Conservation (phyloP, 92 coral and sea anemone species). For the Umimayanthus chanpuru region DNA sequence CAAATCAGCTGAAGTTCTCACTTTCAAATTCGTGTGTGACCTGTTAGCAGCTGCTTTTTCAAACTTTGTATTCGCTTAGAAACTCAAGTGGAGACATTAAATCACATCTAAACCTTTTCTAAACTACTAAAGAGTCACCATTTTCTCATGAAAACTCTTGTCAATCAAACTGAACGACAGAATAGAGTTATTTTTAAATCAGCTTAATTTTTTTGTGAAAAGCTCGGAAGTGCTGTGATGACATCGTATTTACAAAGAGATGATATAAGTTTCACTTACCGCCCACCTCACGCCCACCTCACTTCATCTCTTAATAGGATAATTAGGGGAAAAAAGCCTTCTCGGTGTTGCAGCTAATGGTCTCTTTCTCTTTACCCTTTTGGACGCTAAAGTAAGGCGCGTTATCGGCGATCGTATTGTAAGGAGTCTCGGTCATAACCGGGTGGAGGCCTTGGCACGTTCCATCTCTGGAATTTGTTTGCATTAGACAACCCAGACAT, state of each 20-base stretch:
- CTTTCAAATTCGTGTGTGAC: neutral
- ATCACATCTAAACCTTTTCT: neutral
- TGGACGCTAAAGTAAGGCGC: neutral
- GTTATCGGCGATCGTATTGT: slow-evolving; percentile 1
- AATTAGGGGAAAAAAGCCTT: slow-evolving; percentile 39
- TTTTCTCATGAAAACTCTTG: slow-evolving; percentile 34
- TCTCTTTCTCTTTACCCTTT: slow-evolving; percentile 2
- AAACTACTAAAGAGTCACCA: neutral
- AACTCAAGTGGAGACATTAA: neutral
- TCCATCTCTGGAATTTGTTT: slow-evolving; percentile 61
- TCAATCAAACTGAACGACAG: slow-evolving; percentile 49
- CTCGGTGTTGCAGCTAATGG: slow-evolving; percentile 40
- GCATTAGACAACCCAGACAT: slow-evolving; percentile 73
- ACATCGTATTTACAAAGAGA: slow-evolving; percentile 81
- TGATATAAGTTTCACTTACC: slow-evolving; percentile 64
- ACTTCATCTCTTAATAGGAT: slow-evolving; percentile 67
- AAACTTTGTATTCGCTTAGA: neutral
- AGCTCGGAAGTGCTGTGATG: slow-evolving; percentile 68
- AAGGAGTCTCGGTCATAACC: neutral
- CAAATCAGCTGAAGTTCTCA: no score
- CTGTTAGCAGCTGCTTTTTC: neutral
- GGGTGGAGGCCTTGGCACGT: slow-evolving; percentile 19
- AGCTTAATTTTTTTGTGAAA: slow-evolving; percentile 61
- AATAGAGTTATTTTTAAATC: slow-evolving; percentile 57
- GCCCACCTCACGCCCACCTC: slow-evolving; percentile 74